Conservation (phyloP, 1,140 invertebrate genomes). For the Drosophila pachea region DNA sequence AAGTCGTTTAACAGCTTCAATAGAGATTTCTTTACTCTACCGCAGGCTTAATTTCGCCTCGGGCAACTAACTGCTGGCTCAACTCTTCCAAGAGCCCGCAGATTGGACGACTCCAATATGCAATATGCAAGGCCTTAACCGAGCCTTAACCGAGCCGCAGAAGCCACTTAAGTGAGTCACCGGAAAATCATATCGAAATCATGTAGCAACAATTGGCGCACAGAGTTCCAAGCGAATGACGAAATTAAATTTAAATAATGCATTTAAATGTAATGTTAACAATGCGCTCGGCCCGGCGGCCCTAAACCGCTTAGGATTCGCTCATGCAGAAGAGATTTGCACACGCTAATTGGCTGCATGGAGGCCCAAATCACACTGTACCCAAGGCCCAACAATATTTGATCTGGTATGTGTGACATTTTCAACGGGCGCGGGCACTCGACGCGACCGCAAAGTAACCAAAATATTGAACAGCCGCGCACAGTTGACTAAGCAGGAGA, state of each 20-base stretch:
- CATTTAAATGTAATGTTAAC: constrained; percentile 42
- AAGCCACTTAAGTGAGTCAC: constrained; percentile 30
- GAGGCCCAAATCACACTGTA: constrained; percentile 25
- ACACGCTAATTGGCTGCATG: constrained; percentile 65
- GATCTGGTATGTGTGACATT: constrained; percentile 51
- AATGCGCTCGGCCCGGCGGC: constrained; percentile 15
- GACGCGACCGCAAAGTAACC: constrained; percentile 65
- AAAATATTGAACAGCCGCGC: constrained; percentile 66
- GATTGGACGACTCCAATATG: background rate
- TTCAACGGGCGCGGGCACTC: constrained; percentile 43
- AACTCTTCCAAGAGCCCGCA: constrained; percentile 29
- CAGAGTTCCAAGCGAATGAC: constrained; percentile 38
- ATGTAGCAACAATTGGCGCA: constrained; percentile 45
- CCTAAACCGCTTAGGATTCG: constrained; percentile 67
- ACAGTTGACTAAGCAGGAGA: constrained; percentile 43
- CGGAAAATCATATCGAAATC: constrained; percentile 2
- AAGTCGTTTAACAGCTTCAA: too few relatives aligned
- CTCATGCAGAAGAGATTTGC: constrained; percentile 67
- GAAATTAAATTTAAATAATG: constrained; percentile 68
- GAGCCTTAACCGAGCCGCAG: constrained; percentile 16
- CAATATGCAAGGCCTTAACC: constrained; percentile 2
- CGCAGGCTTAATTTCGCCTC: too few relatives aligned
- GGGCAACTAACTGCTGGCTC: background rate
- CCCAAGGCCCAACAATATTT: constrained; percentile 13
- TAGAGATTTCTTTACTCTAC: too few relatives aligned